A percentile compares a stretch with the other conserved stretches of the same genome.
phyloP scores from a whole-genome alignment of 2,797 vertebrate species.

The Microhierax caerulescens region DNA sequence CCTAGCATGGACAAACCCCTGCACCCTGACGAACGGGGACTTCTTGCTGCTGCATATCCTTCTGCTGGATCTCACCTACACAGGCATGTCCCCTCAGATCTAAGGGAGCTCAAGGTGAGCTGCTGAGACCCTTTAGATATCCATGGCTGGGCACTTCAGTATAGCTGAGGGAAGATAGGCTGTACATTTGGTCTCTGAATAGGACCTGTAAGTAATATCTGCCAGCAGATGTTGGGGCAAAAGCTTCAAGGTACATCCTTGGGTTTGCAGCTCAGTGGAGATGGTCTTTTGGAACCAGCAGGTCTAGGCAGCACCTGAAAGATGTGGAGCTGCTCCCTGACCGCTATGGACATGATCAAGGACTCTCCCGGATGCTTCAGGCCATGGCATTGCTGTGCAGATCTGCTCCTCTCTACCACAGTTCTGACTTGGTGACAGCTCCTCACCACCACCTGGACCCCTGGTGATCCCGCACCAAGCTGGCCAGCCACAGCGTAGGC shows the following conservation, averaged over 20 bases:
- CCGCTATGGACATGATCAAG: accelerated
- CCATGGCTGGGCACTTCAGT: neutral
- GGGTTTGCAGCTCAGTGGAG: neutral
- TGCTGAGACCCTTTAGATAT: neutral
- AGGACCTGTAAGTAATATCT: neutral
- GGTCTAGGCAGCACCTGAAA: neutral
- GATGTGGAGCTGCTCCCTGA: neutral
- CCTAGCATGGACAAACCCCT: neutral
- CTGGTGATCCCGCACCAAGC: neutral
- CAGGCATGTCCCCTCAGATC: neutral
- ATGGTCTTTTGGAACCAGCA: neutral
- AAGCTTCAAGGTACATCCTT: neutral
- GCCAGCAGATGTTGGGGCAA: neutral
- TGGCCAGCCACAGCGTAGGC: accelerated
- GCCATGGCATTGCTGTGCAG: neutral
- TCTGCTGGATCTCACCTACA: neutral
- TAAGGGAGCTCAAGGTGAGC: neutral
- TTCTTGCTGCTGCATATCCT: neutral
- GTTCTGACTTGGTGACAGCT: neutral
- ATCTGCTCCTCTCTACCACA: neutral
- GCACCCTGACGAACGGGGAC: neutral
- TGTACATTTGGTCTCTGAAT: neutral
- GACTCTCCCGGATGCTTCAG: neutral
- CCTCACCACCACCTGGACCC: neutral
- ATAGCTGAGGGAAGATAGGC: neutral